Conservation (phyloP, 2,797 vertebrate species). For the Danio jaintianensis region DNA sequence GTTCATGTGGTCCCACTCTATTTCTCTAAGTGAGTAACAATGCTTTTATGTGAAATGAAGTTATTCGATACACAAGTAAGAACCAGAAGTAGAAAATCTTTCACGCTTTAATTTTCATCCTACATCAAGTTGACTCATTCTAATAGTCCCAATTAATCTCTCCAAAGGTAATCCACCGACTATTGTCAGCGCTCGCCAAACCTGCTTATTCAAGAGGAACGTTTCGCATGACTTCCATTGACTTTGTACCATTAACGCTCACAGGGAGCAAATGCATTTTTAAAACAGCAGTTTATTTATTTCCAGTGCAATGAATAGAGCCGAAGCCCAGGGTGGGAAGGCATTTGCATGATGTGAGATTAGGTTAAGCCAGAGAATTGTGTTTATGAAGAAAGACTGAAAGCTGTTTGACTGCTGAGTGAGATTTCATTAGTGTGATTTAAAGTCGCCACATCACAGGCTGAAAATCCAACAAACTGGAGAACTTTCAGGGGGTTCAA, state of each 20-base stretch:
- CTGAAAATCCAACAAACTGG: constrained; percentile 39
- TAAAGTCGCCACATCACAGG: constrained; percentile 31
- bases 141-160: constrained; percentile 61
- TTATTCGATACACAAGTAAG: constrained; percentile 45
- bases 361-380: constrained; percentile 63
- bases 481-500: constrained; percentile 30
- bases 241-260: constrained; percentile 59
- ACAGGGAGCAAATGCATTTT: constrained; percentile 53
- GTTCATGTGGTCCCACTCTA: neutral
- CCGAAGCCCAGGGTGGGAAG: constrained; percentile 53
- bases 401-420: constrained; percentile 61
- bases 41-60: constrained; percentile 36
- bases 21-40: neutral
- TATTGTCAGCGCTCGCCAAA: constrained; percentile 57
- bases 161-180: constrained; percentile 57
- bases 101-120: constrained; percentile 59
- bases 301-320: constrained; percentile 40
- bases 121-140: constrained; percentile 49
- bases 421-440: constrained; percentile 62
- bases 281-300: constrained; percentile 50
- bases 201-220: constrained; percentile 57
- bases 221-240: constrained; percentile 46
- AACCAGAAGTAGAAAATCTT: constrained; percentile 46
- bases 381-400: constrained; percentile 62
- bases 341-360: constrained; percentile 50